Percentiles rank a stretch among this genome's conserved stretches.
Conservation (phyloP, 2,797 vertebrate species). For the Brachyrhaphis roseni region DNA sequence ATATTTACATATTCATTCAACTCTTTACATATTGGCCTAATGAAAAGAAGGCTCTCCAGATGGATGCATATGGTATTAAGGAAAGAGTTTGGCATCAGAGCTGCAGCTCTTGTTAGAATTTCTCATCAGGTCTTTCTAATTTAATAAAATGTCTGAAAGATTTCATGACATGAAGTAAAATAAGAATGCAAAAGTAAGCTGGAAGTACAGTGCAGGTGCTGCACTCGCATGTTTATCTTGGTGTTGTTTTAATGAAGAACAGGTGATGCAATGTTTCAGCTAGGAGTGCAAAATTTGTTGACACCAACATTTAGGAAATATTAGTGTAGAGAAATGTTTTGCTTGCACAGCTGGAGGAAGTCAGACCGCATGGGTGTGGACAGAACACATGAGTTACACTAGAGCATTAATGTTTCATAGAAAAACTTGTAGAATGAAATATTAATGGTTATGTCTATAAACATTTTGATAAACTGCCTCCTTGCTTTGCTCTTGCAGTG, state of each 20-base stretch:
- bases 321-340: conserved; percentile 12
- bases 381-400: conserved; percentile 3
- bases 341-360: conserved; percentile 18
- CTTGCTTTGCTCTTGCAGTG: neutral
- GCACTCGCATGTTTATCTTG: conserved; percentile 2
- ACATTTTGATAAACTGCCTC: conserved; percentile 8
- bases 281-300: conserved; percentile 9
- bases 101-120: conserved; percentile 30
- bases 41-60: conserved; percentile 44
- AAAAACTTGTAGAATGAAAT: conserved; percentile 20
- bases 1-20: conserved; percentile 78
- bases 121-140: conserved; percentile 21
- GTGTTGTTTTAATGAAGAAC: conserved; percentile 14
- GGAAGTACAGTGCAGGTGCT: neutral
- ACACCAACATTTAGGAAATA: neutral
- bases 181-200: neutral
- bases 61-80: conserved; percentile 47
- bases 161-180: conserved; percentile 7
- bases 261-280: neutral
- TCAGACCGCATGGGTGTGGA: conserved; percentile 8
- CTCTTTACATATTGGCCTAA: conserved; percentile 71
- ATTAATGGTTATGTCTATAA: conserved; percentile 7
- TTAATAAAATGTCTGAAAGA: neutral
- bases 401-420: neutral
- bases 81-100: conserved; percentile 39